A percentile compares a stretch with the other conserved stretches of the same genome.
These are phyloP conservation scores for Phania funesta DNA, from an alignment of 2,888 invertebrate species.

Conservation along the genomic window DNA sequence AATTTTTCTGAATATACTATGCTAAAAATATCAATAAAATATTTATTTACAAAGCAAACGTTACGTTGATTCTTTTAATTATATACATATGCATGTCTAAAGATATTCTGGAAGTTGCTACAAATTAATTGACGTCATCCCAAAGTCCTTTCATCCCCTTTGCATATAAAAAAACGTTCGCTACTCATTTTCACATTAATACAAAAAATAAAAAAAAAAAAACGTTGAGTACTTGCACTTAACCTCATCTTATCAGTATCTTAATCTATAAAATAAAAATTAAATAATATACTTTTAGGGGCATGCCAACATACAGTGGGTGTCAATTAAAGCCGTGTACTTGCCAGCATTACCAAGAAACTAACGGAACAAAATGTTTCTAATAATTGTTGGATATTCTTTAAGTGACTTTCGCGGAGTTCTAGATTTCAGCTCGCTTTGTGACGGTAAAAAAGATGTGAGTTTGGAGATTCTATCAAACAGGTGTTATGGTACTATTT, in stretches of 20 bases:
- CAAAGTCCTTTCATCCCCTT: slow-evolving; percentile 37
- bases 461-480: no score
- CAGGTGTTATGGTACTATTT: no score
- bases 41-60: background rate
- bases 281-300: slow-evolving; percentile 10
- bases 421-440: no score
- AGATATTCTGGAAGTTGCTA: slow-evolving; percentile 27
- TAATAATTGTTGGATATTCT: no score
- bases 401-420: no score
- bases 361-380: no score
- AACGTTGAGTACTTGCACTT: slow-evolving; percentile 68
- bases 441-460: no score
- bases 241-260: slow-evolving; percentile 69
- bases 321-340: no score
- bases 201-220: slow-evolving; percentile 29
- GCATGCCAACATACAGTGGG: slow-evolving; percentile 1
- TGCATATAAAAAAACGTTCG: slow-evolving; percentile 9
- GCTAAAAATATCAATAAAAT: no score
- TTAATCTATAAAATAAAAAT: slow-evolving; percentile 59
- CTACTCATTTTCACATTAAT: slow-evolving; percentile 39
- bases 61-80: background rate
- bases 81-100: background rate
- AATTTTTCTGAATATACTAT: no score
- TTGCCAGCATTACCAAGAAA: no score
- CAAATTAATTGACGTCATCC: slow-evolving; percentile 62